Evolutionary conservation across 2,888 invertebrate genomes (phyloP), one percentile per base, ranked within the genome.

Genomic region (Itoplectis maculator): DNA sequence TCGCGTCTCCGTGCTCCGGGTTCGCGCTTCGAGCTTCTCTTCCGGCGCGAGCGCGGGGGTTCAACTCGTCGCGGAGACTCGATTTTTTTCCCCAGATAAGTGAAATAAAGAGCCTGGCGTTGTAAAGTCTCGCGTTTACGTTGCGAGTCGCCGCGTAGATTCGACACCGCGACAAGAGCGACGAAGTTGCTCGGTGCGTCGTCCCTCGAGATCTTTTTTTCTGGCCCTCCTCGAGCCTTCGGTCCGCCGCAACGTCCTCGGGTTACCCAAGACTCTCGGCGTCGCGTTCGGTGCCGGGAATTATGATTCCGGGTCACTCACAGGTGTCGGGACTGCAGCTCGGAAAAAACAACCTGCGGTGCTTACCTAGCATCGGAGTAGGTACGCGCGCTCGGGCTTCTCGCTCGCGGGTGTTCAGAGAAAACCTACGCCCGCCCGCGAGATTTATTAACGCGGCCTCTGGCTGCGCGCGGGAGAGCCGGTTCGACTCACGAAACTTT

Each of bases 251-350:
- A 29, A n/a, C 40, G 51, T 70, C 51, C 77, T 82, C 82, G 79
- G 79, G 75, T 82, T 82, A 79, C 75, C 56, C 59, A 29, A 82
- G 65, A 75, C 59, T 66, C 42, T 63, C 63, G 40, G 68, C 65
- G 45, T 54, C 49, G 54, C 13, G 45, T 37, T 65, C 2, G 13
- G 42, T n/a, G 42, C n/a, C n/a, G 63, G 47, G 85, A 88, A 88
- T 87, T 85, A 87, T 84, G 84, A 85, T 86, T 85, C 84, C 83
- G 79, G 85, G 85, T 87, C 84, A 86, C 75, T 80, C 73, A 81
- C 81, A 82, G 82, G 83, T 72, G 82, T 80, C 83, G 82, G 74
- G 59, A 63, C 73, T 49, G 54, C 79, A 76, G 49, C 65, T 63
- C 45, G 73, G 37, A 74, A 49, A 18, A 42, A 45, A 75, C 47